These are phyloP conservation scores for Drosophila melanogaster DNA, from an alignment of 1,140 invertebrate genomes.

Conservation along the genomic window Release_6_plus_ISO1_MT NT_033779.5:41001-41500, in stretches of 20 bases:
- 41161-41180: no score
- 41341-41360: slow-evolving; percentile 53
- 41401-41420: slow-evolving; percentile 55
- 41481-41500: slow-evolving; percentile 34
- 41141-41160: no score
- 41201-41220: slow-evolving; percentile 22
- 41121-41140: no score
- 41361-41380: slow-evolving; percentile 44
- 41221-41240: slow-evolving; percentile 42
- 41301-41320: slow-evolving; percentile 1
- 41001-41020: no score
- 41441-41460: slow-evolving; percentile 37
- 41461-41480: slow-evolving; percentile 44
- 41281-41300: slow-evolving; percentile 16
- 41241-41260: slow-evolving; percentile 18
- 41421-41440: slow-evolving; percentile 53
- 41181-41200: no score
- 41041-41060: no score
- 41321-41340: not conserved
- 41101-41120: slow-evolving; percentile 29
- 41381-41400: slow-evolving; percentile 50
- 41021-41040: slow-evolving; percentile 8
- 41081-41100: slow-evolving; percentile 43
- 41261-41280: slow-evolving; percentile 4
- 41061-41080: slow-evolving; percentile 10